Evolutionary conservation across 2,797 vertebrate genomes (phyloP).

Genomic region (Lacerta bilineata): DNA sequence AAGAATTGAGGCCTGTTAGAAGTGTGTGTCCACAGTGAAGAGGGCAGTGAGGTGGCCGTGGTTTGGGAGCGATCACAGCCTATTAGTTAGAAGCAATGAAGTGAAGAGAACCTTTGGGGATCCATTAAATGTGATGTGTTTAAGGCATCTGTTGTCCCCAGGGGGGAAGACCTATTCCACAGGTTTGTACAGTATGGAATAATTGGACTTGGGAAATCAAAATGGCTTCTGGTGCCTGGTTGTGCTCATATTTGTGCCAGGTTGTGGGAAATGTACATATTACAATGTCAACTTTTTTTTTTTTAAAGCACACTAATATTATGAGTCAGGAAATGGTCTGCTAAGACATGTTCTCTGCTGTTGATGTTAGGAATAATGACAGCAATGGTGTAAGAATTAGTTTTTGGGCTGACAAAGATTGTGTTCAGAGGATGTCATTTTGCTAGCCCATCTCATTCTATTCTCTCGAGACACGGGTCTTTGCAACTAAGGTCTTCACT

Average conservation of each 20-base stretch:
- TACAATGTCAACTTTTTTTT: neutral
- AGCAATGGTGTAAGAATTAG: conserved; percentile 79
- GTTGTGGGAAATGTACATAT: conserved; percentile 55
- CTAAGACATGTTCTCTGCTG: neutral
- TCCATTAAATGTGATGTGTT: conserved; percentile 92
- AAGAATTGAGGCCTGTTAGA: neutral
- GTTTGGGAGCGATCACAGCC: conserved; percentile 86
- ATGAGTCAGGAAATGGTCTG: too few relatives aligned
- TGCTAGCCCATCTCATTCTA: conserved; percentile 63
- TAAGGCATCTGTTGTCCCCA: conserved; percentile 89
- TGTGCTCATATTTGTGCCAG: conserved; percentile 81
- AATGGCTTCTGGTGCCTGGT: conserved; percentile 89
- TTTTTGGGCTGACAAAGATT: conserved; percentile 71
- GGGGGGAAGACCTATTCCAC: conserved; percentile 87
- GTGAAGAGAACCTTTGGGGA: conserved; percentile 94
- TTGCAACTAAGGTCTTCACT: neutral
- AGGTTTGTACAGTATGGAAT: conserved; percentile 90
- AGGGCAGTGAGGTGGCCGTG: conserved; percentile 43
- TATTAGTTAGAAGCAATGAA: conserved; percentile 95
- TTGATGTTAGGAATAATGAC: conserved; percentile 75
- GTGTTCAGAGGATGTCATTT: conserved; percentile 70
- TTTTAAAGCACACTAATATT: too few relatives aligned
- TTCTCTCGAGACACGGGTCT: conserved; percentile 49
- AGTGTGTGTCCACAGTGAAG: conserved; percentile 27
- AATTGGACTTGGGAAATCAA: conserved; percentile 98